Evolutionary conservation across 92 coral and sea anemone species (phyloP), one percentile per base, ranked within the genome.

Genomic region (Zoanthus sociatus): DNA sequence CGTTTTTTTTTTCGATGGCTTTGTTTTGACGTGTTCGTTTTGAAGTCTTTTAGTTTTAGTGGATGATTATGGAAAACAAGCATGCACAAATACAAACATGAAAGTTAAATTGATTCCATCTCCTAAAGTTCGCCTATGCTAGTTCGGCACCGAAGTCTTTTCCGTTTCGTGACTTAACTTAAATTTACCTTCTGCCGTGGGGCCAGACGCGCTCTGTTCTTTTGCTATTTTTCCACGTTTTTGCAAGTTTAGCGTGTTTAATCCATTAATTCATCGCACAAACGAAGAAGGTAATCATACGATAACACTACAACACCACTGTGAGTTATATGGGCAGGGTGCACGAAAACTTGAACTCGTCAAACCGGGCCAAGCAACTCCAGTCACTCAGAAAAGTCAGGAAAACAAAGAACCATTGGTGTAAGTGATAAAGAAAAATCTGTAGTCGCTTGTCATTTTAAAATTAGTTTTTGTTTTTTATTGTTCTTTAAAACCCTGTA

Each of bases 321-420:
- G 68, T 26, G 26, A 26, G 26, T 42, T 78, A 81, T 79, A 79
- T 79, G 42, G 85, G 85, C 58, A 81, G 76, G 13, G 85, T 81
- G 85, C 75, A 81, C 61, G 76, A 81, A 63, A 21, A 64, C 58
- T 26, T 81, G 74, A 66, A 67, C 85, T 66, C 66, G 85, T 81
- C 85, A 81, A 20, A 56, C 53, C 16, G 47, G 45, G 56, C 14
- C 44, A 66, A 66, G 55, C 85, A 64, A 81, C 74, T 73, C 66
- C 67, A 50, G 45, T 70, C 58, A 81, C 85, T 81, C 85, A 17
- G 67, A 21, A 64, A 79, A 50, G 56, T 18, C 58, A 60, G 51
- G 67, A 81, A 78, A 81, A 81, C 76, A 81, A 81, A 64, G 85
- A 47, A 5, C 26, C 75, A 47, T 46, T 54, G 46, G 75, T 45